A percentile compares a stretch with the other conserved stretches of the same genome.
phyloP scores from a whole-genome alignment of 2,888 invertebrate genomes.

The Diaprepes abbreviatus region DNA sequence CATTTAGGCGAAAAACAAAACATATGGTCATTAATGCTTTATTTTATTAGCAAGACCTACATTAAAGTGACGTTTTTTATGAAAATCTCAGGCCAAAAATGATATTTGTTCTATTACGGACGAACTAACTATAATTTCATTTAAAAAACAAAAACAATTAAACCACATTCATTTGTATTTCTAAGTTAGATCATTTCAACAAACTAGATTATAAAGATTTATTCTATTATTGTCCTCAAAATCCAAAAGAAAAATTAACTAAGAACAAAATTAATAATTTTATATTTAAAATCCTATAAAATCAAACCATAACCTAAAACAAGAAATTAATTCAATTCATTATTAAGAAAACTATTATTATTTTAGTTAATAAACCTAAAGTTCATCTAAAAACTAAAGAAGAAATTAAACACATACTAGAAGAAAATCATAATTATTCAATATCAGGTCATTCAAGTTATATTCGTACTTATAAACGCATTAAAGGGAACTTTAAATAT shows the following conservation, averaged over 20 bases:
- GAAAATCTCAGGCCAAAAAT: not conserved
- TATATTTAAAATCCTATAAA: conserved; percentile 11
- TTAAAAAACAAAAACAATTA: not conserved
- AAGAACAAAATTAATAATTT: conserved; percentile 6
- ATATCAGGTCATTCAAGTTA: conserved; percentile 45
- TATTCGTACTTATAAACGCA: conserved; percentile 40
- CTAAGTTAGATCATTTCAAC: conserved; percentile 19
- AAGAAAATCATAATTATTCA: conserved; percentile 51
- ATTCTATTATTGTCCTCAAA: conserved; percentile 22
- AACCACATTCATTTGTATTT: conserved; percentile 5
- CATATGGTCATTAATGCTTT: too few relatives aligned
- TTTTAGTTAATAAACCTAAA: not conserved
- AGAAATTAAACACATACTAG: conserved; percentile 22
- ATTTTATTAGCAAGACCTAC: conserved; percentile 17
- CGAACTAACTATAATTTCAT: too few relatives aligned
- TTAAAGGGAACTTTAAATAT: conserved; percentile 51
- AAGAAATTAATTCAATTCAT: conserved; percentile 19
- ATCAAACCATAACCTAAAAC: conserved; percentile 3
- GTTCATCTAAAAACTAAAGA: not conserved
- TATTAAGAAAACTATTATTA: not conserved
- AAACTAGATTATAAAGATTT: conserved; percentile 1
- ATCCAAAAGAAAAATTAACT: not conserved
- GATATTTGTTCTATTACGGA: too few relatives aligned
- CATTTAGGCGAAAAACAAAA: too few relatives aligned
- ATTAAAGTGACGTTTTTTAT: conserved; percentile 18